Evolutionary conservation across 2,888 invertebrate species (phyloP).

Genomic region (Tinea trinotella): DNA sequence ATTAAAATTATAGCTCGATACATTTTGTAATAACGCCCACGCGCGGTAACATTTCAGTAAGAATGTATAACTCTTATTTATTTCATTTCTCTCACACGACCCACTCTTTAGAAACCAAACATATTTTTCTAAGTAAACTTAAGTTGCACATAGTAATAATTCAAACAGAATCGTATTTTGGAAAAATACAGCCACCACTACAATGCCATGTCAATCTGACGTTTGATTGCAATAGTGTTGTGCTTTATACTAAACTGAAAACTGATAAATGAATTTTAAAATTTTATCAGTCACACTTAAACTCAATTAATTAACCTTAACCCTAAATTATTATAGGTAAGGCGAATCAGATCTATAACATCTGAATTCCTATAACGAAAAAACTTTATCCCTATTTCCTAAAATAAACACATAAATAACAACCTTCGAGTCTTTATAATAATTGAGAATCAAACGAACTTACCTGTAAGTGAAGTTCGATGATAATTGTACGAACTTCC

Average conservation of each 20-base stretch:
- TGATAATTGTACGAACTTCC: too few relatives aligned
- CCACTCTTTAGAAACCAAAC: not conserved
- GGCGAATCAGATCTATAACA: too few relatives aligned
- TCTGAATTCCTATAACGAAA: too few relatives aligned
- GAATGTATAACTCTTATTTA: not conserved
- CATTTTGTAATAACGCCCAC: slow-evolving; percentile 13
- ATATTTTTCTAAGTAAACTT: not conserved
- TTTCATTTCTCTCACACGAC: not conserved
- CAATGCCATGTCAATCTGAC: slow-evolving; percentile 3
- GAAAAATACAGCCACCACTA: slow-evolving; percentile 17
- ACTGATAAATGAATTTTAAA: too few relatives aligned
- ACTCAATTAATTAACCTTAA: too few relatives aligned
- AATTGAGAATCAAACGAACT: too few relatives aligned
- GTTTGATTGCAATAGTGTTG: slow-evolving; percentile 12
- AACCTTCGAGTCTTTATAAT: too few relatives aligned
- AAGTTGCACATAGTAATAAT: slow-evolving; percentile 5
- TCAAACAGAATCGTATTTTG: slow-evolving; percentile 10
- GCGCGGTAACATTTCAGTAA: slow-evolving; percentile 5
- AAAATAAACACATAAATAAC: too few relatives aligned
- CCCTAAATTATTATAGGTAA: too few relatives aligned
- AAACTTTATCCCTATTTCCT: too few relatives aligned
- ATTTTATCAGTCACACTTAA: too few relatives aligned
- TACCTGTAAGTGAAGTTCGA: too few relatives aligned
- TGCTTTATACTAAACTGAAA: not conserved
- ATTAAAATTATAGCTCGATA: slow-evolving; percentile 31